Base-by-base conservation (phyloP, 2,113 vertebrate genomes). In the Stigmatopora nigra region DNA sequence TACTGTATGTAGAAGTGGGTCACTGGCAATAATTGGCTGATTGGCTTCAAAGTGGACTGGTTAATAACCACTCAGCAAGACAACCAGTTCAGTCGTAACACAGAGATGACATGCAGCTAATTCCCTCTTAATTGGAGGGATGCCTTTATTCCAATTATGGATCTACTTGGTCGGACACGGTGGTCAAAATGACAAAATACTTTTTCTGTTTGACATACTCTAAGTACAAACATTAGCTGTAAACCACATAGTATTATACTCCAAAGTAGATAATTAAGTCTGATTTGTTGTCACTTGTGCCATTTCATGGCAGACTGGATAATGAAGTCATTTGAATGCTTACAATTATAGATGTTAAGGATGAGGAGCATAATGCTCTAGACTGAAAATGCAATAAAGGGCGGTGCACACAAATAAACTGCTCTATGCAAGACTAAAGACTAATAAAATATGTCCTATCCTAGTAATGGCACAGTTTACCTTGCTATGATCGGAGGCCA, bases 401-500 rank as follows among this genome's bases (percentile, higher is more conserved):
- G 52, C 41, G 51, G 70, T 72, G 72, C 53, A 67, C 65, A 41
- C 53, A 71, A 35, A 67, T 31, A 55, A 65, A 61, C 16, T 14
- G 58, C 19, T 38, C 20, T 69, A 60, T 82, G 67, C 72, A 74
- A 78, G 68, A 31, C 57, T 77, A 64, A 82, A 84, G 72, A 70
- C 63, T 65, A 63, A 72, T 73, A 76, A 87, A 81, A 64, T 68
- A 65, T 83, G 57, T 66, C 60, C 64, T 72, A 65, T 68, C 65
- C 69, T 63, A 84, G 72, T 84, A 78, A 74, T 76, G 67, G 72
- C 77, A 76, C 61, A 63, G 68, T 86, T 88, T 80, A 78, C 76
- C 84, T 81, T 69, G 47, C 71, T 76, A n/a, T 81, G 78, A 78
- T 84, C 72, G 78, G 64, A 73, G 74, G 75, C 76, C 80, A 83